Conservation (phyloP, 2,113 vertebrate species). For the Rhinolophus sinicus region DNA sequence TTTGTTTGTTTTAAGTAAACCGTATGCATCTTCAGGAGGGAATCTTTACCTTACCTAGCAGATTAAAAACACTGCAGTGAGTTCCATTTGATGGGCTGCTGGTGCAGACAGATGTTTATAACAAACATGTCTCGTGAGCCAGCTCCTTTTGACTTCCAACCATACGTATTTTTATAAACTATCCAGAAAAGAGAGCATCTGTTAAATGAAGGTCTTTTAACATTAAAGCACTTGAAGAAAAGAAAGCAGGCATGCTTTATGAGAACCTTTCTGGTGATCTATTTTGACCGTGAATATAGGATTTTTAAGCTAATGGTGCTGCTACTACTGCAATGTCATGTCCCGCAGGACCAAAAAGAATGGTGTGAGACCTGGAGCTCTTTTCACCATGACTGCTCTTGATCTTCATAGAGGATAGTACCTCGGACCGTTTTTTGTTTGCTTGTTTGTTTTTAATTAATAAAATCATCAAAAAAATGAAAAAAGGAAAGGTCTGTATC, state of each 20-base stretch:
- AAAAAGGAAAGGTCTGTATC: not conserved
- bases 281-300: not conserved
- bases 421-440: not conserved
- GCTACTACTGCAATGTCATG: accelerated
- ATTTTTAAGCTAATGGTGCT: not conserved
- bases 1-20: not conserved
- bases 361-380: not conserved
- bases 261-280: not conserved
- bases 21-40: not conserved
- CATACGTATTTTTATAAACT: conserved; percentile 44
- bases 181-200: not conserved
- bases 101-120: not conserved
- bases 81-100: not conserved
- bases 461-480: not conserved
- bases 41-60: not conserved
- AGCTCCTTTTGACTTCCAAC: not conserved
- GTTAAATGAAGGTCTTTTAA: not conserved
- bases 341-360: not conserved
- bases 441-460: not conserved
- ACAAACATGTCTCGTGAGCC: not conserved
- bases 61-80: not conserved
- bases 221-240: not conserved
- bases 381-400: not conserved
- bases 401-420: not conserved
- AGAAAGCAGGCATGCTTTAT: not conserved